These are phyloP conservation scores for Conus betulinus DNA, from an alignment of 1,140 invertebrate species.

Conservation along the genomic window DNA sequence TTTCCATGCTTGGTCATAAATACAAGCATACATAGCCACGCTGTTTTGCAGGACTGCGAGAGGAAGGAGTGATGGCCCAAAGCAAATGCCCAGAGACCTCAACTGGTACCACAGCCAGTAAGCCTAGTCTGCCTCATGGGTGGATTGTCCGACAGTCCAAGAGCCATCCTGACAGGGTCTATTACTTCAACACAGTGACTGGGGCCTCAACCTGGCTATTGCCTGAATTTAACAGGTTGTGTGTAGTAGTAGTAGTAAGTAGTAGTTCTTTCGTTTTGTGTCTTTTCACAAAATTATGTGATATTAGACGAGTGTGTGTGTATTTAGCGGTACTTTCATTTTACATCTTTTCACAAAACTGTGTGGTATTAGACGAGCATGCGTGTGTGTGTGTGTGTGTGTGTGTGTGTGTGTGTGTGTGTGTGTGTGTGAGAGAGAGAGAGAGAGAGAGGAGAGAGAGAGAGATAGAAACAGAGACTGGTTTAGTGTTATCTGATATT, in stretches of 20 bases:
- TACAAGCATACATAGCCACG: neutral
- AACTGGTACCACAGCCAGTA: neutral
- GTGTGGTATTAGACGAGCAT: neutral
- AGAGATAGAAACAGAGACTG: no score
- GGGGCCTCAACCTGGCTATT: constrained; percentile 59
- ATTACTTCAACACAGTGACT: constrained; percentile 62
- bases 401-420: neutral
- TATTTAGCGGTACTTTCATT: no score
- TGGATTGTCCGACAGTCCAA: constrained; percentile 62
- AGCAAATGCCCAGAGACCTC: neutral
- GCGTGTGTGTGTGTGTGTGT: constrained; percentile 19
- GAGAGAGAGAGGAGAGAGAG: no score
- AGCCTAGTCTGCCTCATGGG: constrained; percentile 57
- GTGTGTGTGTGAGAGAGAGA: no score
- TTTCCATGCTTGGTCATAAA: neutral
- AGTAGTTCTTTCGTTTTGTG: no score
- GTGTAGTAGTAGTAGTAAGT: constrained; percentile 8
- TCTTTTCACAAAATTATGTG: no score
- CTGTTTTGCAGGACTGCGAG: neutral
- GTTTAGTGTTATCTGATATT: no score
- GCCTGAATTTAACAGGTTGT: constrained; percentile 40
- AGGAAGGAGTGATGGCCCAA: neutral
- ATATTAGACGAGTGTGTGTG: no score
- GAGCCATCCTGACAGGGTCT: constrained; percentile 60
- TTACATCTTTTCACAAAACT: no score